phyloP scores from a whole-genome alignment of 2,113 vertebrate genomes.

The Meleagris gallopavo region DNA sequence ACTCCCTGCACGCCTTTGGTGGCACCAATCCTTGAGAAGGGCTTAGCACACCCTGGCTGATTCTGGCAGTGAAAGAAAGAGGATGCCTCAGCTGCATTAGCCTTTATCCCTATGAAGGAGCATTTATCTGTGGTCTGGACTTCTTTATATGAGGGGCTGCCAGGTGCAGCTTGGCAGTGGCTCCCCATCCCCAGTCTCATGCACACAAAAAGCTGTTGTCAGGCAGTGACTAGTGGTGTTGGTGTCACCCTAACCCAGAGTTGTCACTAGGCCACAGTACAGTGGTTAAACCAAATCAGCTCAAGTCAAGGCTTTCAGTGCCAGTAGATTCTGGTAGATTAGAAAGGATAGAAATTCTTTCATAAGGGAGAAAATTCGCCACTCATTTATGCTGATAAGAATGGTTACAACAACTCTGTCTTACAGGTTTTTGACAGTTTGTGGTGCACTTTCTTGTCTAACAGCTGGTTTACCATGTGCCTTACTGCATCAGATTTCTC shows the following conservation, averaged over 20 bases:
- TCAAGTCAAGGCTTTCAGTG: neutral
- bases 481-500: neutral
- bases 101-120: neutral
- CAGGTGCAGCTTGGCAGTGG: neutral
- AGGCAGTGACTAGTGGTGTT: neutral
- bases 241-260: neutral
- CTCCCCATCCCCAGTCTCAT: neutral
- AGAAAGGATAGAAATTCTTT: neutral
- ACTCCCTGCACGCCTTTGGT: accelerated
- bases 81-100: accelerated
- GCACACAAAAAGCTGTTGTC: neutral
- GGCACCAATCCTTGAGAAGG: accelerated
- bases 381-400: neutral
- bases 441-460: neutral
- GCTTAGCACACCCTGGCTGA: neutral
- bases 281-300: neutral
- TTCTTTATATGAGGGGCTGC: neutral
- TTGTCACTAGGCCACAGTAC: neutral
- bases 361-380: neutral
- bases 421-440: neutral
- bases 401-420: neutral
- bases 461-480: too few relatives aligned
- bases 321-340: too few relatives aligned
- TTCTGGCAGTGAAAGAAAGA: neutral
- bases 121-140: accelerated